Evolutionary conservation across 2,888 invertebrate genomes (phyloP), one percentile per base, ranked within the genome.

Genomic region (Ectobius pallidus): DNA sequence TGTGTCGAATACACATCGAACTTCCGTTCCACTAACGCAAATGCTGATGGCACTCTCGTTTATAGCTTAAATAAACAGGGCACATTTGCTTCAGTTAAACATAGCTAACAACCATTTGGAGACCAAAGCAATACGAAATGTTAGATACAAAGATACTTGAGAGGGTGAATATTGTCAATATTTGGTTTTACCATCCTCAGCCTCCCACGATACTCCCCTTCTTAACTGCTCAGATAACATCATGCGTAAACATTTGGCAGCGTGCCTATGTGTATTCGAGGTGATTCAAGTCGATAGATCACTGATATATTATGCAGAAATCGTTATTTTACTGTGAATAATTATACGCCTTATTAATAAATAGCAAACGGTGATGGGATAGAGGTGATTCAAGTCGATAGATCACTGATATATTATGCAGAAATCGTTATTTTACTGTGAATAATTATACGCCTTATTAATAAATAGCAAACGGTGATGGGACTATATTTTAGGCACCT

Each of bases 91-190:
- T 11, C 49, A 20, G 49, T 49, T 49, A 49, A 49, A 49, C 46
- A 9, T 49, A 22, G 49, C 9, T 49, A 18, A 20, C 49, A 49
- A 18, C 49, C 18, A 49, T 49, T 49, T 49, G 49, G 6, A 49
- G 18, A 49, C 49, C 49, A 49, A 20, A 20, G 49, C 49, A 1
- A 11, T 22, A 20, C 22, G 49, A 49, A 49, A 49, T n/a, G 6
- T 20, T 49, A 49, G 18, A 18, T 20, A 62, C 39, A 34, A 61
- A 61, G 62, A 62, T 20, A 58, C n/a, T 2, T 58, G 25, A 27
- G 27, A 22, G 27, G 18, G 39, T 22, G 62, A 62, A 34, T 39
- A 62, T 62, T 62, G 62, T 62, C 62, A 62, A 62, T 62, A 62
- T 62, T 62, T 62, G 62, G 39, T 39, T 62, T 62, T 22, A 62